Evolutionary conservation across 2,113 vertebrate species (phyloP), one percentile per base, ranked within the genome.

Genomic region (Chaenocephalus aceratus): DNA sequence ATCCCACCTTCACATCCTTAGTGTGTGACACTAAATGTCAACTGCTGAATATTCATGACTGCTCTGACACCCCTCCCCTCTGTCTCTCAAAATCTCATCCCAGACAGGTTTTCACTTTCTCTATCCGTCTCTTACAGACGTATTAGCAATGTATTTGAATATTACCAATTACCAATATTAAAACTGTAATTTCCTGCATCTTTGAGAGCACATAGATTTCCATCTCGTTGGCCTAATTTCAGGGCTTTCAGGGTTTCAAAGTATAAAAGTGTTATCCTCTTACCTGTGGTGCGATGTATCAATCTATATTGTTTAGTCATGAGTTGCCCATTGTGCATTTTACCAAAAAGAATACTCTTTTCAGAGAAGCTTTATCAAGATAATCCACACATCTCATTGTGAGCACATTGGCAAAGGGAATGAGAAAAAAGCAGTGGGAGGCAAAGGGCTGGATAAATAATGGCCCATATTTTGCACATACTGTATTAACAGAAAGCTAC

Each of bases 21-120:
- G 63, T 34, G 80, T 63, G 71, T 61, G 75, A 63, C 61, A 6
- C 82, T 89, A 94, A 94, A 93, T 93, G 90, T 93, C 92, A 94
- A 90, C 91, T 89, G 82, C 87, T 94, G 91, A 92, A 94, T 94
- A 94, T 94, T 93, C 88, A 93, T 93, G 81, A 82, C 72, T 52
- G 23, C 36, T 18, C 81, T 79, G 83, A 89, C 86, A 59, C 49
- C 75, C 67, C 85, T 83, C 80, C 70, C 67, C 82, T 75, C 72
- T 71, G 69, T 88, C 83, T 89, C 71, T 53, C 64, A 62, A 83
- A 91, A 89, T 91, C 88, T 91, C 77, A 79, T 82, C 61, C 54
- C 75, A 84, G 85, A 88, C 81, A 49, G 68, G 3, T 45, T 34
- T 56, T 73, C 69, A 16, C 83, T 76, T 70, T 63, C 56, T 67